Conservation (phyloP, 2,888 invertebrate species). For the Ypsolopha scabrella region DNA sequence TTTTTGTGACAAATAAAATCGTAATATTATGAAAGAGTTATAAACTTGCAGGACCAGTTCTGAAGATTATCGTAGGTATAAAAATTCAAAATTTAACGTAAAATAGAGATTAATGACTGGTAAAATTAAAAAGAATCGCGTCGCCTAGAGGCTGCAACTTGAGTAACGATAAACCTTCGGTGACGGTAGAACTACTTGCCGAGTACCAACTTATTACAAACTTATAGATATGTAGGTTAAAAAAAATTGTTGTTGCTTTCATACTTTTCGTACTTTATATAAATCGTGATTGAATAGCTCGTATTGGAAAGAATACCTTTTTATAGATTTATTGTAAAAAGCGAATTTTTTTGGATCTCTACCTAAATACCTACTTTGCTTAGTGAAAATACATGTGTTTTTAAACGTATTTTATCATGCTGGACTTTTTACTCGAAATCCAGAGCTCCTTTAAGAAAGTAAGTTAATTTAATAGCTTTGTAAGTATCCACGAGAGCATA, state of each 20-base stretch:
- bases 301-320: not conserved
- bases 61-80: not conserved
- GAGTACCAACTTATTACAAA: too few relatives aligned
- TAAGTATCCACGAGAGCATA: conserved; percentile 3
- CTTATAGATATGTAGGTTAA: conserved; percentile 15
- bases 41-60: not conserved
- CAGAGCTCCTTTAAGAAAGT: conserved; percentile 31
- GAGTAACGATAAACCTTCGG: not conserved
- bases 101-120: not conserved
- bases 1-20: not conserved
- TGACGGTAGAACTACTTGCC: conserved; percentile 6
- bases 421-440: conserved; percentile 55
- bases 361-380: not conserved
- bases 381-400: not conserved
- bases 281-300: not conserved
- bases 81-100: not conserved
- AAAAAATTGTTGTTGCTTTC: conserved; percentile 13
- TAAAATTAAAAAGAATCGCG: not conserved
- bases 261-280: conserved; percentile 5
- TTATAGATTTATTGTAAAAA: not conserved
- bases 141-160: not conserved
- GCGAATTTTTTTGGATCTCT: not conserved
- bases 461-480: conserved; percentile 4
- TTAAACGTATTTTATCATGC: conserved; percentile 20
- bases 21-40: not conserved